These are phyloP conservation scores for Haliclystus octoradiatus DNA, from an alignment of 30 jellyfish, hydroid and myxozoan species.

Conservation along the genomic window DNA sequence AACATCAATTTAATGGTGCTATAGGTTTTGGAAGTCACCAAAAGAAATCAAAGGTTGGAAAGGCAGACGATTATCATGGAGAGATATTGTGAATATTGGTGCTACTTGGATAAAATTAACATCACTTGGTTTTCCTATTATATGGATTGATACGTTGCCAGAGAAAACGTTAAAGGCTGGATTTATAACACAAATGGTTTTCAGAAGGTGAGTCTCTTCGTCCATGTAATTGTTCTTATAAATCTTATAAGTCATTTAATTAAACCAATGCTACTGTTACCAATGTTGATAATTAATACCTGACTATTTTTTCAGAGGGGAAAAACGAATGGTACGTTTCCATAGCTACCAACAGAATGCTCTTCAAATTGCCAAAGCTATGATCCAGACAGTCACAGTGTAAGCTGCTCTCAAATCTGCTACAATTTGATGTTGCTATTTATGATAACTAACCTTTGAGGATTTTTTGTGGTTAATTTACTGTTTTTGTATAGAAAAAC, in stretches of 20 bases:
- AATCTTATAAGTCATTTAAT: no score
- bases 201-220: constrained; percentile 4
- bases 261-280: no score
- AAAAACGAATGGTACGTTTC: constrained; percentile 38
- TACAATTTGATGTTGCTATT: neutral
- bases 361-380: constrained; percentile 70
- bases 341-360: constrained; percentile 54
- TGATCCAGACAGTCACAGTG: constrained; percentile 54
- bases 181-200: constrained; percentile 59
- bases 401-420: constrained; percentile 13
- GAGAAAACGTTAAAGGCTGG: constrained; percentile 75
- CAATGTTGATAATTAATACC: neutral
- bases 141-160: constrained; percentile 89
- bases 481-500: constrained; percentile 44
- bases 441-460: no score
- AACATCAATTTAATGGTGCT: neutral
- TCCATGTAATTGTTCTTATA: neutral
- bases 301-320: constrained; percentile 26
- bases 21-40: constrained; percentile 85
- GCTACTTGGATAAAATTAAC: constrained; percentile 92
- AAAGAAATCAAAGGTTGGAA: constrained; percentile 78
- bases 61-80: constrained; percentile 87
- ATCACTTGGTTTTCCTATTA: constrained; percentile 95
- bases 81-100: constrained; percentile 85
- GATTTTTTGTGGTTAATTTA: neutral